Conservation (phyloP, 1,140 invertebrate species). For the Drosophila ironensis region DNA sequence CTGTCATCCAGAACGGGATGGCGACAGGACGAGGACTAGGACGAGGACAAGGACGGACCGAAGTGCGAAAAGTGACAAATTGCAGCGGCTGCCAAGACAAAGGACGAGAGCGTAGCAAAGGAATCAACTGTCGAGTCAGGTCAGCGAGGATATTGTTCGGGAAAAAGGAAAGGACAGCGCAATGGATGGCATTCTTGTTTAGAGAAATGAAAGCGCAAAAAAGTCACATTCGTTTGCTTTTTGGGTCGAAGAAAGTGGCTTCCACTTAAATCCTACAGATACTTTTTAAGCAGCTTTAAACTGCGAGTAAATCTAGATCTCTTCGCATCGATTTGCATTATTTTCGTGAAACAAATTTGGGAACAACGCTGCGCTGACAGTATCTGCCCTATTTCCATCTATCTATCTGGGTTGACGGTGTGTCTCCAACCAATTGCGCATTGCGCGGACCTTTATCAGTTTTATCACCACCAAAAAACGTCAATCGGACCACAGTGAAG, state of each 20-base stretch:
- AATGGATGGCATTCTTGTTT: conserved; percentile 17
- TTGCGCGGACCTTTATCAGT: conserved; percentile 13
- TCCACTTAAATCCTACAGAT: too few species aligned
- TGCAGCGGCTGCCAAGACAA: conserved; percentile 49
- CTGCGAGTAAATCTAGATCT: too few species aligned
- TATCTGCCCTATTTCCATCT: conserved; percentile 20
- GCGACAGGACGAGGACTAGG: conserved; percentile 3
- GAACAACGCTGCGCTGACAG: too few species aligned
- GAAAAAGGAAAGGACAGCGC: background rate
- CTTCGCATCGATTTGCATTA: too few species aligned
- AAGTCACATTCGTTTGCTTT: conserved; percentile 16
- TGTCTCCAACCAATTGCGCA: conserved; percentile 19
- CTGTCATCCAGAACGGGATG: conserved; percentile 28
- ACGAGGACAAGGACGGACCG: background rate
- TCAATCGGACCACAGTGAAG: too few species aligned
- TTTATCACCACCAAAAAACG: too few species aligned
- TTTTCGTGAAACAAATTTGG: too few species aligned
- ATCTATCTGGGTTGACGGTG: conserved; percentile 39
- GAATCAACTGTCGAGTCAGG: conserved; percentile 33
- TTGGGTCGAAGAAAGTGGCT: background rate
- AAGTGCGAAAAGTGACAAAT: conserved; percentile 71
- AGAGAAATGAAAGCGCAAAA: conserved; percentile 14
- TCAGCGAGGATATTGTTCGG: conserved; percentile 34
- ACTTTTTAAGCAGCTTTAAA: too few species aligned
- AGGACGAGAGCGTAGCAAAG: conserved; percentile 7